These are phyloP conservation scores for western clawed frog (Xenopus tropicalis) DNA, from an alignment of 2,113 vertebrate genomes.

Conservation along the genomic window UCB_Xtro_10.0 CM004443.2:113443501-113444000, in stretches of 20 bases:
- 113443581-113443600: too few species aligned
- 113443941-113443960: neutral
- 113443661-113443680: conserved; percentile 90
- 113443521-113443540: too few species aligned
- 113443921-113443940: too few species aligned
- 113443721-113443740: conserved; percentile 93
- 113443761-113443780: conserved; percentile 87
- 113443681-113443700: conserved; percentile 95
- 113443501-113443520: too few species aligned
- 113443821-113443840: neutral
- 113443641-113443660: conserved; percentile 57
- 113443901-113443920: neutral
- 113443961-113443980: too few species aligned
- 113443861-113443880: neutral
- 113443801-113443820: neutral
- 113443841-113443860: neutral
- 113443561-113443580: too few species aligned
- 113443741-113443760: conserved; percentile 89
- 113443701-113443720: conserved; percentile 90
- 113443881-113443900: neutral
- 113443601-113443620: too few species aligned
- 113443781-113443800: neutral
- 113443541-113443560: too few species aligned
- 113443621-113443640: too few species aligned
- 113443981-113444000: too few species aligned